Percentiles rank a stretch among this genome's conserved stretches.
Evolutionary conservation across 2,888 invertebrate species (phyloP).

Genomic region (Eupithecia inturbata): DNA sequence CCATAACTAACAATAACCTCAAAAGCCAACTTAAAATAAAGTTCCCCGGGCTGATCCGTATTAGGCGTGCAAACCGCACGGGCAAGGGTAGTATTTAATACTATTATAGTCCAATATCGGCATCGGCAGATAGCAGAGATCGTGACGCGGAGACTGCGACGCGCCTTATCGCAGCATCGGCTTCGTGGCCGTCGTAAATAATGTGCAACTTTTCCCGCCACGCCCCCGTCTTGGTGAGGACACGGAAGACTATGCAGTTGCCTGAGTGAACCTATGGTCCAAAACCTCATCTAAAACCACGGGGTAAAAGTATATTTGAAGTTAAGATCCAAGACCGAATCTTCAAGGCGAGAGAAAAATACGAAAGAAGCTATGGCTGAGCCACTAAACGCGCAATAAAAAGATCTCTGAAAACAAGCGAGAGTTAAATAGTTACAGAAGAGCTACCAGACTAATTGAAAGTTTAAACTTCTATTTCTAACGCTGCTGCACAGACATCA

Average conservation of each 20-base stretch:
- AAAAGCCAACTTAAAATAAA: constrained; percentile 12
- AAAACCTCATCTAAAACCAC: not conserved
- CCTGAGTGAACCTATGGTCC: not conserved
- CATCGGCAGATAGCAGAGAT: constrained; percentile 78
- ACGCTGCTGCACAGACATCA: not conserved
- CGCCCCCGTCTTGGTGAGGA: constrained; percentile 65
- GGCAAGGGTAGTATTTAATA: constrained; percentile 63
- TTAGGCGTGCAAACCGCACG: constrained; percentile 54
- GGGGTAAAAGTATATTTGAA: not conserved
- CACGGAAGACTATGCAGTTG: constrained; percentile 64
- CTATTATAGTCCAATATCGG: constrained; percentile 79
- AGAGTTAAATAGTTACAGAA: not conserved
- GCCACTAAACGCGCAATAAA: not conserved
- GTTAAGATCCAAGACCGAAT: not conserved
- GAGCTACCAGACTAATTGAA: not conserved
- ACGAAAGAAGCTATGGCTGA: not conserved
- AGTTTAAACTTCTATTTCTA: not conserved
- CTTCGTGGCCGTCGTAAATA: constrained; percentile 83
- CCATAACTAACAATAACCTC: constrained; percentile 4
- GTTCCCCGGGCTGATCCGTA: constrained; percentile 51
- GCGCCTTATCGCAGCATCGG: constrained; percentile 82
- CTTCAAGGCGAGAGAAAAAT: not conserved
- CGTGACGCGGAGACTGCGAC: constrained; percentile 83
- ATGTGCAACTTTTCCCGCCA: constrained; percentile 83
- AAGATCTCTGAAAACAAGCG: not conserved